Evolutionary conservation across 2,113 vertebrate species (phyloP).

Genomic region (Heterocephalus glaber): DNA sequence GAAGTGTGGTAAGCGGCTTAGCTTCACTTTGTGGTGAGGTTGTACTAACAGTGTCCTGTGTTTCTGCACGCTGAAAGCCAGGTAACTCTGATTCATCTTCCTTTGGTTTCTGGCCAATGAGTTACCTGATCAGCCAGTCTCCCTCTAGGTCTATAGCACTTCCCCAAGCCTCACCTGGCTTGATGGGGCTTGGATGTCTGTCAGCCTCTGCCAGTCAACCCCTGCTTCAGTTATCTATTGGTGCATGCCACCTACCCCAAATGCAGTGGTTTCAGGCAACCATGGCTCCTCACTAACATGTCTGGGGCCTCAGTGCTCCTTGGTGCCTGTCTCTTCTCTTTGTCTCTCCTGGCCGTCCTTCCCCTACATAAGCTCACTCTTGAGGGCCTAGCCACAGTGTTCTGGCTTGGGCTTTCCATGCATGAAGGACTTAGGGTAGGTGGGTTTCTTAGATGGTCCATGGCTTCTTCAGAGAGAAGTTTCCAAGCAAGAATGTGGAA

Average conservation of each 20-base stretch:
- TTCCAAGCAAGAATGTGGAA: neutral
- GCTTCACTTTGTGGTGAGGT: neutral
- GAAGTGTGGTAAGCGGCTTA: neutral
- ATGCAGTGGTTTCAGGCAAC: neutral
- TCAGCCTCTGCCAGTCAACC: neutral
- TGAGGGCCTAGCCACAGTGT: too few species aligned
- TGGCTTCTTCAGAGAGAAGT: neutral
- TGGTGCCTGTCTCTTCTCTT: neutral
- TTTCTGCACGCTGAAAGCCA: neutral
- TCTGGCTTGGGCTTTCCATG: neutral
- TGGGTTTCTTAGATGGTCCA: neutral
- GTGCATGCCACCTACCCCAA: neutral
- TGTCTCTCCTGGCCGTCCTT: neutral
- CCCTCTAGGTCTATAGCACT: neutral
- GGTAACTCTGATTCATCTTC: neutral
- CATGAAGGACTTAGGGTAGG: neutral
- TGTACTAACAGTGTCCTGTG: neutral
- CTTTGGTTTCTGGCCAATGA: neutral
- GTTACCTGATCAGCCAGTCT: neutral
- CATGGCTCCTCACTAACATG: neutral
- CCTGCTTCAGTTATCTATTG: neutral
- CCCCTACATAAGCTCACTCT: neutral
- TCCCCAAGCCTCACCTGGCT: neutral
- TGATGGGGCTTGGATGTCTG: neutral
- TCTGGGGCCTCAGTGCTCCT: neutral